Conservation (phyloP, 2,113 vertebrate species). For the Albula goreensis region DNA sequence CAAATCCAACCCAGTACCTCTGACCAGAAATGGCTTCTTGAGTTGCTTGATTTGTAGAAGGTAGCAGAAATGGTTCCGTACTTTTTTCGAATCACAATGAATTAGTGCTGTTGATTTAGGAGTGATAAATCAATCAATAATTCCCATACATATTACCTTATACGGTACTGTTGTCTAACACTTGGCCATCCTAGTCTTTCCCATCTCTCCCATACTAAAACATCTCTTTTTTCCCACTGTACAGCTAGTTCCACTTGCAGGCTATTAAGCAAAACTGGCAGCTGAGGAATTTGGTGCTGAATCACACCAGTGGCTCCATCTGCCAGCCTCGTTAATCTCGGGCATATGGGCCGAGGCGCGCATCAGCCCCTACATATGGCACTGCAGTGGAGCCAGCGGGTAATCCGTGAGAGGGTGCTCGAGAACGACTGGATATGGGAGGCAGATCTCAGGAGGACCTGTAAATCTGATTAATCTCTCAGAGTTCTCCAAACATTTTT, state of each 20-base stretch:
- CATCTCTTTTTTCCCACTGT: not conserved
- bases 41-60: too few species aligned
- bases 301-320: constrained; percentile 14
- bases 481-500: constrained; percentile 16
- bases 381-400: too few species aligned
- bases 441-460: constrained; percentile 24
- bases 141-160: not conserved
- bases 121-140: too few species aligned
- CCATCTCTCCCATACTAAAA: not conserved
- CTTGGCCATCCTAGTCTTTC: not conserved
- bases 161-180: not conserved
- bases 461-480: constrained; percentile 37
- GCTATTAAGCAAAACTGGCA: not conserved
- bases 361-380: not conserved
- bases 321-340: constrained; percentile 15
- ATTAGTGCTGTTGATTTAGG: too few species aligned
- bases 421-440: constrained; percentile 44
- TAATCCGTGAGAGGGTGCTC: constrained; percentile 27
- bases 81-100: too few species aligned
- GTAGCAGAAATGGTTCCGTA: too few species aligned
- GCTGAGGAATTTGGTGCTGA: not conserved
- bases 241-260: not conserved
- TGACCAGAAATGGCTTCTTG: too few species aligned
- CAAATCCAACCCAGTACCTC: too few species aligned
- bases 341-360: constrained; percentile 9